Percentiles rank a stretch among this genome's conserved stretches.
These are phyloP conservation scores for Anoplopoma fimbria DNA, from an alignment of 2,113 vertebrate species.

Conservation along the genomic window DNA sequence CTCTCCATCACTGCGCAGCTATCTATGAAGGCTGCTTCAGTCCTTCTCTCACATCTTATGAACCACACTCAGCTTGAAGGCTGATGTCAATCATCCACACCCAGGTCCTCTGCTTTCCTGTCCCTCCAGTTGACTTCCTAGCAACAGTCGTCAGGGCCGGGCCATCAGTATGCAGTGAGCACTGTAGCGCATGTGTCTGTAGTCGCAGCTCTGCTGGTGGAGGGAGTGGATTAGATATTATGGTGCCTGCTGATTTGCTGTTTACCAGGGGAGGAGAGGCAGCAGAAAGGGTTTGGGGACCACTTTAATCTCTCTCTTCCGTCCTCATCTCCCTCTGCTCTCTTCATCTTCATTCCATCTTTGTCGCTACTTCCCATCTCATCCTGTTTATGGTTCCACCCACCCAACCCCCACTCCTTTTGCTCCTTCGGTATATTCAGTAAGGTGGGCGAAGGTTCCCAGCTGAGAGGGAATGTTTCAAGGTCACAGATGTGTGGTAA, in stretches of 20 bases:
- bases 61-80: no score
- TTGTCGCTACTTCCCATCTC: neutral
- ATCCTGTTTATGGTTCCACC: neutral
- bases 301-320: slow-evolving; percentile 27
- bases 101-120: slow-evolving; percentile 4
- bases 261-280: slow-evolving; percentile 48
- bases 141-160: slow-evolving; percentile 65
- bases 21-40: slow-evolving; percentile 2
- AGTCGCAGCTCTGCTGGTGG: slow-evolving; percentile 34
- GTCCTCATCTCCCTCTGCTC: slow-evolving; percentile 25
- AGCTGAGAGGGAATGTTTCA: slow-evolving; percentile 35
- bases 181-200: slow-evolving; percentile 21
- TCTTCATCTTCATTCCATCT: slow-evolving; percentile 29
- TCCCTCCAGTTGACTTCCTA: slow-evolving; percentile 47
- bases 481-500: slow-evolving; percentile 49
- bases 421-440: slow-evolving; percentile 24
- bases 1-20: neutral
- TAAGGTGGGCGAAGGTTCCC: neutral
- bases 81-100: slow-evolving; percentile 46
- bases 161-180: slow-evolving; percentile 60
- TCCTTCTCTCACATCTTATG: no score
- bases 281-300: slow-evolving; percentile 9
- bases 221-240: slow-evolving; percentile 58
- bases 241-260: slow-evolving; percentile 48
- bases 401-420: neutral